Evolutionary conservation across 2,797 vertebrate genomes (phyloP).

Genomic region (Lacerta bilineata): DNA sequence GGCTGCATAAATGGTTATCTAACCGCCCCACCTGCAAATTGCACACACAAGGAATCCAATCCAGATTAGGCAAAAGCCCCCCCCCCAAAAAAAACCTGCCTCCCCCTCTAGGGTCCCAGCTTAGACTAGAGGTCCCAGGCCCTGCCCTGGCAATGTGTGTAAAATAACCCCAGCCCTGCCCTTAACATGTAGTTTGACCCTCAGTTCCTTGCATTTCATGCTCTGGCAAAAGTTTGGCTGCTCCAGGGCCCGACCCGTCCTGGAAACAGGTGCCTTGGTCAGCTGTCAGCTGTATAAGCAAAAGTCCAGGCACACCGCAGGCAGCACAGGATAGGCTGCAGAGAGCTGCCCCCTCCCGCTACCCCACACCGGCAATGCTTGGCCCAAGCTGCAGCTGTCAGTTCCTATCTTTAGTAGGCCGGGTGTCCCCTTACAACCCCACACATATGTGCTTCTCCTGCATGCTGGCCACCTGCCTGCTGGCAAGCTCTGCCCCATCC

Average conservation of each 20-base stretch:
- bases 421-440: constrained; percentile 48
- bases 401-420: constrained; percentile 39
- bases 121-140: too few relatives aligned
- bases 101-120: too few relatives aligned
- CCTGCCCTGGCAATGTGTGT: too few relatives aligned
- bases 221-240: background rate
- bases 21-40: too few relatives aligned
- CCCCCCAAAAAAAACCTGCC: too few relatives aligned
- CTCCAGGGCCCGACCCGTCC: background rate
- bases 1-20: too few relatives aligned
- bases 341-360: background rate
- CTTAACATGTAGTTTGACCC: background rate
- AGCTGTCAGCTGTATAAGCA: constrained; percentile 8
- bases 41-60: too few relatives aligned
- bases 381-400: constrained; percentile 39
- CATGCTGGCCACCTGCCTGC: constrained; percentile 15
- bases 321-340: background rate
- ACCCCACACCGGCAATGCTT: background rate
- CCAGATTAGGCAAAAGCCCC: too few relatives aligned
- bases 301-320: background rate
- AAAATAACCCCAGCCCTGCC: background rate
- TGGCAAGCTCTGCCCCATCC: background rate
- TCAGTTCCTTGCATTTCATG: too few relatives aligned
- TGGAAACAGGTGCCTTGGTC: constrained; percentile 31
- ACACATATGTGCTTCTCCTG: constrained; percentile 19